Evolutionary conservation across 2,797 vertebrate species (phyloP).

Genomic region (Spheniscus humboldti): DNA sequence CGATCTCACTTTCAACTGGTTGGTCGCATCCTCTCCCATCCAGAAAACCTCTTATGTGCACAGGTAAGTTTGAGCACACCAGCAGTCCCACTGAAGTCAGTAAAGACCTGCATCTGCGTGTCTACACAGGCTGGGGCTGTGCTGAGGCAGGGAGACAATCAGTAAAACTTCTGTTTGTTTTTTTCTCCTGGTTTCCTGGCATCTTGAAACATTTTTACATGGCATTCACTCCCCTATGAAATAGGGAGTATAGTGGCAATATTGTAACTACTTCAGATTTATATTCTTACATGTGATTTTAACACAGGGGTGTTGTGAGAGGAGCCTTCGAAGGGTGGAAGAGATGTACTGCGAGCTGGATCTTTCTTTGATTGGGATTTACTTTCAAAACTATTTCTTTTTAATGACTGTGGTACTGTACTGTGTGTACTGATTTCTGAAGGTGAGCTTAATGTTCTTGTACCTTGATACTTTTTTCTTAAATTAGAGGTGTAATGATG

Average conservation of each 20-base stretch:
- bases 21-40: background rate
- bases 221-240: background rate
- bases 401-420: background rate
- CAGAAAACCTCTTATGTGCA: background rate
- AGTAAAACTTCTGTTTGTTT: background rate
- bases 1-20: background rate
- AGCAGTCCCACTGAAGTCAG: background rate
- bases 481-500: background rate
- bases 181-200: background rate
- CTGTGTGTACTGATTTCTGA: background rate
- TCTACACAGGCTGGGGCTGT: background rate
- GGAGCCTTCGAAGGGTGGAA: background rate
- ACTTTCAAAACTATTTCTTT: background rate
- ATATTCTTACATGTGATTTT: background rate
- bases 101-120: background rate
- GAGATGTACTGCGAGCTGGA: background rate
- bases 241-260: background rate
- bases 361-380: background rate
- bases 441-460: background rate
- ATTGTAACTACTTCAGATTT: background rate
- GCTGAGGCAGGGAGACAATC: background rate
- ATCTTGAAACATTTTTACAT: background rate
- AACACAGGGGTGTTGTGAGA: background rate
- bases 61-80: background rate
- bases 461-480: background rate